phyloP scores from a whole-genome alignment of 2,888 invertebrate species.

The Pandemis cinnamomeana region DNA sequence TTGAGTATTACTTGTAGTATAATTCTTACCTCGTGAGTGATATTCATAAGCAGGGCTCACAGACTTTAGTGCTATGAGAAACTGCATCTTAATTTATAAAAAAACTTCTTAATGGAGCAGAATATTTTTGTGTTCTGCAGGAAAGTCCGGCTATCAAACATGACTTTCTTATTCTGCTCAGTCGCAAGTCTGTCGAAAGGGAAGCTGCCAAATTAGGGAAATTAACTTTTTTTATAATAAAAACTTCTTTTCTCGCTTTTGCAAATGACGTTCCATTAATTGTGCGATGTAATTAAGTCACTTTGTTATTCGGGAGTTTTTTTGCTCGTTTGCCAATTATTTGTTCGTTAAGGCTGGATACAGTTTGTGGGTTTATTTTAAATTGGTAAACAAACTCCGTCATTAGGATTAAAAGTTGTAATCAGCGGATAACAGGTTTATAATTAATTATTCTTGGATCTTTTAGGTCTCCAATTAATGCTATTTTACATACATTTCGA shows the following conservation, averaged over 20 bases:
- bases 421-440: neutral
- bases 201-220: slow-evolving; percentile 76
- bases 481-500: no score
- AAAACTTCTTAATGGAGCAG: neutral
- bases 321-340: slow-evolving; percentile 39
- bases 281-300: slow-evolving; percentile 71
- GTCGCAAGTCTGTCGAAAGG: slow-evolving; percentile 62
- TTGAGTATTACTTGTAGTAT: neutral
- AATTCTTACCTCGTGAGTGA: neutral
- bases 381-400: slow-evolving; percentile 22
- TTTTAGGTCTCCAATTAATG: no score
- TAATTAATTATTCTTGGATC: no score
- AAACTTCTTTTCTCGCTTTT: slow-evolving; percentile 63
- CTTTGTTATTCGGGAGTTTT: slow-evolving; percentile 47
- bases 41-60: neutral
- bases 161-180: slow-evolving; percentile 58
- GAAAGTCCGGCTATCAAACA: slow-evolving; percentile 62
- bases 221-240: slow-evolving; percentile 77
- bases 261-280: slow-evolving; percentile 79
- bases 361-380: slow-evolving; percentile 16
- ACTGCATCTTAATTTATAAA: neutral
- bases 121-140: neutral
- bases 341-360: slow-evolving; percentile 24
- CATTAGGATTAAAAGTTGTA: neutral
- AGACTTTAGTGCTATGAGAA: neutral